These are phyloP conservation scores for Caenorhabditis panamensis DNA, from an alignment of 2,888 invertebrate species.

Conservation along the genomic window DNA sequence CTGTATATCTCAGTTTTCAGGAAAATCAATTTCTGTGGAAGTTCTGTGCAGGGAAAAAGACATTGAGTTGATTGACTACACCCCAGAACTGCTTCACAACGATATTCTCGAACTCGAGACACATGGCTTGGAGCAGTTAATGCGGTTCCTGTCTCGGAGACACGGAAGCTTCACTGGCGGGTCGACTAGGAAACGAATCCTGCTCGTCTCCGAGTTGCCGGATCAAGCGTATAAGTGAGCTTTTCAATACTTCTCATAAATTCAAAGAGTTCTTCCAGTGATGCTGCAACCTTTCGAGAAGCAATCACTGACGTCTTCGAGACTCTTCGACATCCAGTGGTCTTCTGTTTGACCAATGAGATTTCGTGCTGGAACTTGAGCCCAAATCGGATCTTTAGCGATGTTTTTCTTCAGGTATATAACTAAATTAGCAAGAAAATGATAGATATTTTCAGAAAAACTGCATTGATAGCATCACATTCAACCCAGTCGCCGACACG, in stretches of 20 bases:
- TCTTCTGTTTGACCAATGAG: slow-evolving; percentile 50
- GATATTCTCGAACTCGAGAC: slow-evolving; percentile 22
- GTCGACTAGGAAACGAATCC: slow-evolving; percentile 7
- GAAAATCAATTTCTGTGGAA: slow-evolving; percentile 57
- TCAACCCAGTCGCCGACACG: slow-evolving; percentile 52
- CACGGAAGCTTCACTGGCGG: slow-evolving; percentile 12
- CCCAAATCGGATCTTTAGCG: slow-evolving; percentile 38
- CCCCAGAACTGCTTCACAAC: slow-evolving; percentile 32
- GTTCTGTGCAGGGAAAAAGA: slow-evolving; percentile 36
- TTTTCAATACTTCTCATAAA: background rate
- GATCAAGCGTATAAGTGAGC: slow-evolving; percentile 49
- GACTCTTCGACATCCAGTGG: slow-evolving; percentile 26
- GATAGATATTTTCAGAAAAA: slow-evolving; percentile 23
- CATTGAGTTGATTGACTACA: slow-evolving; percentile 40
- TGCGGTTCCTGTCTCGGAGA: slow-evolving; percentile 18
- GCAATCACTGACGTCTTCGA: slow-evolving; percentile 7
- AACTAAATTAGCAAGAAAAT: background rate
- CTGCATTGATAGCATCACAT: slow-evolving; percentile 21
- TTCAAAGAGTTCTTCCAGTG: slow-evolving; percentile 22
- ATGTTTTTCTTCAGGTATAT: slow-evolving; percentile 2
- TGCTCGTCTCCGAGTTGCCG: slow-evolving; percentile 36
- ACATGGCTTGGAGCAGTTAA: slow-evolving; percentile 6
- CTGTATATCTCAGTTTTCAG: background rate
- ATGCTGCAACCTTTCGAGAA: slow-evolving; percentile 29
- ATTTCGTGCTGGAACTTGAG: slow-evolving; percentile 46